Base-by-base conservation (phyloP, 2,797 vertebrate species). In the Ispidina picta region DNA sequence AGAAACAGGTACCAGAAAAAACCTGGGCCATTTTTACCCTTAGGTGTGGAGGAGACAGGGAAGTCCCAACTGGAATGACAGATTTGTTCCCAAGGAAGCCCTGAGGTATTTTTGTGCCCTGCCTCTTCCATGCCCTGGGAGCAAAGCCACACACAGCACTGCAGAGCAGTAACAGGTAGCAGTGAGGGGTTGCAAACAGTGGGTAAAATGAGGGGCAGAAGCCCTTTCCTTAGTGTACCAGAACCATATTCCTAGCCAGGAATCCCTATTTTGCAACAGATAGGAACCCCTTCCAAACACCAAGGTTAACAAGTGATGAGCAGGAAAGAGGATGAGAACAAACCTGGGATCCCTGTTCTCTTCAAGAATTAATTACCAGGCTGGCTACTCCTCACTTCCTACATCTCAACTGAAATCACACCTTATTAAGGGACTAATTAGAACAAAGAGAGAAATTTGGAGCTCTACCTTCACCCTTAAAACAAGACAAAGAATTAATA, bases 401-500 rank as follows among this genome's bases (percentile, higher is more conserved):
- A 83, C 83, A 77, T 83, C 79, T 76, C 76, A 74, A 9, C 37
- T 83, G 65, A 90, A 92, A 88, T 75, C 80, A 69, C 66, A 83
- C 19, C 4, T 59, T 81, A 72, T 37, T 59, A 78, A 44, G 31
- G 15, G 78, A 88, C 78, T 69, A 84, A 89, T 78, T 63, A 86
- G 52, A 88, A 66, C 15, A 76, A 51, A 39, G 17, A 26, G 49
- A 87, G 16, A 60, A 83, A 37, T 26, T 74, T 7, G 21, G 33
- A 89, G 25, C 22, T 64, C 26, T 86, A 55, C 46, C 8, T 86
- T 78, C 37, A 37, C 37, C 35, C 46, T 62, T 82, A 64, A 49
- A 91, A 77, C 12, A 89, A 88, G 59, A 56, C 70, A 83, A 63
- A 43, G 49, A 85, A 92, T 74, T 92, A 72, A 75, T 90, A 90